phyloP scores from a whole-genome alignment of 2,113 vertebrate species.

The Erpornis zantholeuca region DNA sequence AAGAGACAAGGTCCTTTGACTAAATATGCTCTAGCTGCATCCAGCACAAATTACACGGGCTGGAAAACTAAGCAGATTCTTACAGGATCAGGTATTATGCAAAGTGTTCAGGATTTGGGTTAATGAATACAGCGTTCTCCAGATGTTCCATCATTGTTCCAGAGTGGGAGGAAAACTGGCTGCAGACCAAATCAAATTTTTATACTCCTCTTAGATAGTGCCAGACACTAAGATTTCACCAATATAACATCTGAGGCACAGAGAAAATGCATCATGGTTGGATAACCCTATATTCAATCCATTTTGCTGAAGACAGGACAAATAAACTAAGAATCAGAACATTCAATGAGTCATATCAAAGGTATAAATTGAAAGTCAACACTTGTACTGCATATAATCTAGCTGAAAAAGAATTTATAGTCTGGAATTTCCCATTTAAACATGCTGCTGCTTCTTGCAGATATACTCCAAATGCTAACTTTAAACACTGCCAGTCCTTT shows the following conservation, averaged over 20 bases:
- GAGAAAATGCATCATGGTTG: constrained; percentile 16
- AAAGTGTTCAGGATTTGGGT: constrained; percentile 37
- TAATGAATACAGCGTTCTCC: constrained; percentile 48
- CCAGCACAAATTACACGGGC: background rate
- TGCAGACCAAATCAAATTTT: constrained; percentile 58
- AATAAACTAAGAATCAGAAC: constrained; percentile 56
- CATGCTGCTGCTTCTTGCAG: constrained; percentile 18
- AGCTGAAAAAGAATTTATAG: constrained; percentile 44
- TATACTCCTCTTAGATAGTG: constrained; percentile 53
- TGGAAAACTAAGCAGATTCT: constrained; percentile 40
- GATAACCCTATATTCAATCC: constrained; percentile 41
- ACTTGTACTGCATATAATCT: constrained; percentile 36
- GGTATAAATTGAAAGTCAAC: constrained; percentile 58
- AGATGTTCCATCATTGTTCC: constrained; percentile 54
- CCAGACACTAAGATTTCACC: constrained; percentile 63
- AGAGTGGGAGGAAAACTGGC: constrained; percentile 60
- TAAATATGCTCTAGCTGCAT: background rate
- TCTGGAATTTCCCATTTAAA: constrained; percentile 31
- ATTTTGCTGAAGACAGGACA: constrained; percentile 57
- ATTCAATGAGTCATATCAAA: constrained; percentile 49
- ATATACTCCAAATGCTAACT: constrained; percentile 28
- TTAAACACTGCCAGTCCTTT: constrained; percentile 55
- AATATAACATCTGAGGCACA: constrained; percentile 45
- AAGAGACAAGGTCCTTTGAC: background rate
- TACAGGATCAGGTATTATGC: constrained; percentile 5